Base-by-base conservation (phyloP, 92 coral and sea anemone genomes). In the Hydrozoanthus gracilis region DNA sequence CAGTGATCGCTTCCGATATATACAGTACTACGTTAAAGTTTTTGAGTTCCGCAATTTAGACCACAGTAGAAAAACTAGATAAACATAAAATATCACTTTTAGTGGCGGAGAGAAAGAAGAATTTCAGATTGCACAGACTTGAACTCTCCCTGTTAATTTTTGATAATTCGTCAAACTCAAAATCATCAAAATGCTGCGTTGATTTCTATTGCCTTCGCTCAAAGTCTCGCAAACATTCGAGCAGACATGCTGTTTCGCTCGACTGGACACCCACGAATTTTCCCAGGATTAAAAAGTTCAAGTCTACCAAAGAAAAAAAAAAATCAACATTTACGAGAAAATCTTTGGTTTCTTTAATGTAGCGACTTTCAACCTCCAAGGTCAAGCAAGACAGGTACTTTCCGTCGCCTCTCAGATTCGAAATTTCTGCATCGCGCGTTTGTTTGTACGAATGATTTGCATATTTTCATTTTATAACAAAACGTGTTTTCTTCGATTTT, bases 401-500 rank as follows among this genome's bases (percentile, higher is more conserved):
- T 62, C 7, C 7, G 15, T 15, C 44, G 44, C 72, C 9, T 44
- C 18, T 62, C 58, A 44, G 8, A 46, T 7, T 11, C 45, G 45
- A 75, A 44, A 79, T 79, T 65, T 79, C 61, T 80, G 84, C 84
- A 46, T 78, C 85, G 39, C 39, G 39, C 39, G 73, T 46, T 80
- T 64, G 73, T 80, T 80, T 65, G 60, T 80, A 49, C 11, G 44
- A 7, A 46, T 51, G 52, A 80, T 80, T 80, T 80, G 74, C 85
- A 80, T 80, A 80, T 80, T 80, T 65, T 12, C 55, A 47, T 48
- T 47, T 17, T 45, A 80, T 65, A 80, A 80, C 74, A 64, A 65
- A 80, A 65, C 61, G 73, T 80, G 85, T 80, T 80, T 80, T 80
- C 85, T 80, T 56, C 46, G 85, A 64, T 80, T 80, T 80, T 80